Evolutionary conservation across 2,797 vertebrate species (phyloP).

Genomic region (Mormyrops attenuatus): DNA sequence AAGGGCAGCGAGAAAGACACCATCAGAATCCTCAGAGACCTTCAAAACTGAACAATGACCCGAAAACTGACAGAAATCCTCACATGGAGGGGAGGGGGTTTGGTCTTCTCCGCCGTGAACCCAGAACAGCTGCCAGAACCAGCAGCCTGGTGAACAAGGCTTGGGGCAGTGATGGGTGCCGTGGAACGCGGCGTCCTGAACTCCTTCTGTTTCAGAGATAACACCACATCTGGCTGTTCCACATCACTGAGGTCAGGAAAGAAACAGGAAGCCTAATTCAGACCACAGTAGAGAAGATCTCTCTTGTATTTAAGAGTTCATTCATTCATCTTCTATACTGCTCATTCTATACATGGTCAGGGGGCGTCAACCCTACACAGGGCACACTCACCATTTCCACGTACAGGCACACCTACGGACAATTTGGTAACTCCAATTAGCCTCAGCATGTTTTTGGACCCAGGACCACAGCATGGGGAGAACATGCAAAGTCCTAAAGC

Average conservation of each 20-base stretch:
- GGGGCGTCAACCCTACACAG: not conserved
- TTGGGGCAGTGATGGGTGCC: not conserved
- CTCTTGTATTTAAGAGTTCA: not conserved
- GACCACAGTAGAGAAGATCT: not conserved
- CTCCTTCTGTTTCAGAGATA: constrained; percentile 41
- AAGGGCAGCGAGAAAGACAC: not conserved
- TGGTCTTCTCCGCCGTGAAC: not conserved
- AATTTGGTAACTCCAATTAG: too few species aligned
- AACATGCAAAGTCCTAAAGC: too few species aligned
- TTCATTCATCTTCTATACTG: not conserved
- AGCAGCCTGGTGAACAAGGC: not conserved
- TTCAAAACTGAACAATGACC: not conserved
- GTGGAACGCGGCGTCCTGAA: constrained; percentile 20
- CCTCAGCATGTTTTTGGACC: too few species aligned
- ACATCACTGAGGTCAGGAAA: constrained; percentile 30
- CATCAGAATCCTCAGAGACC: not conserved
- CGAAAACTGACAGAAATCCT: not conserved
- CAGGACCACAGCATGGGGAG: too few species aligned
- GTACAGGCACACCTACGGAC: not conserved
- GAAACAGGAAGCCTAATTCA: not conserved
- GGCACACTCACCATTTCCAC: not conserved
- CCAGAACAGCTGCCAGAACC: not conserved
- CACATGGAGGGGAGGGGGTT: not conserved
- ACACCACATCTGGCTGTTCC: constrained; percentile 34
- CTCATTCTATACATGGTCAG: not conserved